Evolutionary conservation across 2,888 invertebrate species (phyloP).

Genomic region (Penaeus monodon): DNA sequence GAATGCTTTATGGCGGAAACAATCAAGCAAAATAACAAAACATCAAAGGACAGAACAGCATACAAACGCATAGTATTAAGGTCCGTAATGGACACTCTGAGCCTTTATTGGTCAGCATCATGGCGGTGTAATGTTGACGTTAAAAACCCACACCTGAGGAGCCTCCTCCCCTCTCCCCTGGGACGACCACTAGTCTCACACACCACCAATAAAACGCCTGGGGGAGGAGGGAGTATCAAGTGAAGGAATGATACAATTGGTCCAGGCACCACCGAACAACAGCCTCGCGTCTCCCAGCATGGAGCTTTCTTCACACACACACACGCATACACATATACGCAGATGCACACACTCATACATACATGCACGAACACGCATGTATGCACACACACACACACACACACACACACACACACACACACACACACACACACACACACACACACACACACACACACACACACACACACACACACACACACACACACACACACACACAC

Average conservation of each 20-base stretch:
- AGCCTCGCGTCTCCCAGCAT: too few relatives aligned
- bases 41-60: too few relatives aligned
- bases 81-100: too few relatives aligned
- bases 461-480: too few relatives aligned
- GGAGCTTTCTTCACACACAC: neutral
- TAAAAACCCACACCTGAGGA: too few relatives aligned
- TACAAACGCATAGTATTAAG: too few relatives aligned
- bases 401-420: neutral
- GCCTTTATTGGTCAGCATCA: too few relatives aligned
- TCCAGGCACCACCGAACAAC: too few relatives aligned
- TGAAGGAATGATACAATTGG: neutral
- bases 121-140: too few relatives aligned
- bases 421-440: neutral
- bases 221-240: neutral
- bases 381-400: neutral
- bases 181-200: neutral
- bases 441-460: neutral
- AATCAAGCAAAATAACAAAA: too few relatives aligned
- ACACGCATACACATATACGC: neutral
- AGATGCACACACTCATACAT: neutral
- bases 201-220: slow-evolving; percentile 4
- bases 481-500: neutral
- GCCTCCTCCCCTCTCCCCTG: too few relatives aligned
- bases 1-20: too few relatives aligned
- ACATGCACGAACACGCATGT: neutral